Percentiles rank a stretch among this genome's conserved stretches.
Evolutionary conservation across 2,888 invertebrate species (phyloP).

Genomic region (Timandra comae): DNA sequence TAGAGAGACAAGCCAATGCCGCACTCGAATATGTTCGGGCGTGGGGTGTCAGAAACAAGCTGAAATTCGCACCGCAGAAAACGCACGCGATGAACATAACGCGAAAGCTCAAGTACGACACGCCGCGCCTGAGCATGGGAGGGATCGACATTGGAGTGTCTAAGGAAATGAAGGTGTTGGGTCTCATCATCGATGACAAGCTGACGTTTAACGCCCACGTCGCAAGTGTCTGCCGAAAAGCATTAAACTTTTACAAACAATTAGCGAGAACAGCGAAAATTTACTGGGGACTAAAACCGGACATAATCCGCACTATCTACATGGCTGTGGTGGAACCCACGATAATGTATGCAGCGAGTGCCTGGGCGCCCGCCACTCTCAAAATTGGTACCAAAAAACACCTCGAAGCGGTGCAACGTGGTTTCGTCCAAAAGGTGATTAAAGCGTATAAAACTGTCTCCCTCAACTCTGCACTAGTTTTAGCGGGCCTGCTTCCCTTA

Average conservation of each 20-base stretch:
- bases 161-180: not conserved
- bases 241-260: too few species aligned
- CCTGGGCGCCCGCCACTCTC: conserved; percentile 2
- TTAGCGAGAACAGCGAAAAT: too few species aligned
- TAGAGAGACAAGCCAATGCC: conserved; percentile 10
- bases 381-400: not conserved
- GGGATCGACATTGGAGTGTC: too few species aligned
- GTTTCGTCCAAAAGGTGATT: conserved; percentile 3
- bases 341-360: not conserved
- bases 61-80: conserved; percentile 1
- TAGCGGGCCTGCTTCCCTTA: conserved; percentile 18
- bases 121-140: not conserved
- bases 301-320: too few species aligned
- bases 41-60: conserved; percentile 6
- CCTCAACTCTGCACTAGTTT: conserved; percentile 10
- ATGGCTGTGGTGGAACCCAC: not conserved
- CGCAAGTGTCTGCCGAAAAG: too few species aligned
- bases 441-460: conserved; percentile 3
- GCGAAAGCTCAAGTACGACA: not conserved
- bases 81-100: not conserved
- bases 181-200: not conserved
- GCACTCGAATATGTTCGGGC: conserved; percentile 11
- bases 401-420: not conserved
- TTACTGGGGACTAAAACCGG: too few species aligned
- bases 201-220: not conserved